These are phyloP conservation scores for Malurus leucopterus DNA, from an alignment of 2,797 vertebrate genomes.

Conservation along the genomic window DNA sequence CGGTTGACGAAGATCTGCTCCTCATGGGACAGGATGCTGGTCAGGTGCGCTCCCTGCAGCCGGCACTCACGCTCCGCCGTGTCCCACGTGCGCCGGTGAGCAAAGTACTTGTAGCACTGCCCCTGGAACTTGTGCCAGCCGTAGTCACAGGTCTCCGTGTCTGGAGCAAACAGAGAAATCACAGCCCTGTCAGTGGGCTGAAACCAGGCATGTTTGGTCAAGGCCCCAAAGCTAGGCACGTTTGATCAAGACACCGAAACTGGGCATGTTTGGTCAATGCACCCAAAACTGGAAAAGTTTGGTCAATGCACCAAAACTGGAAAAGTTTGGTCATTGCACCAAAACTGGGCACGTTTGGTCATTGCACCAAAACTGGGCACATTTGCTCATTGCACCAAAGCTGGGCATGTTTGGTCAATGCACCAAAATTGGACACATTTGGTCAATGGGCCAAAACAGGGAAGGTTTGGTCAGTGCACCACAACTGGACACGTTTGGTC, in stretches of 20 bases:
- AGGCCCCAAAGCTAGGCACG: rapidly evolving
- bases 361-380: not conserved
- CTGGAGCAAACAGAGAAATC: constrained; percentile 62
- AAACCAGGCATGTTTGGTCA: rapidly evolving
- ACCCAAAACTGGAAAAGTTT: not conserved
- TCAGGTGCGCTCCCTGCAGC: constrained; percentile 89
- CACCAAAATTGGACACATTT: not conserved
- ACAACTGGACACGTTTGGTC: rapidly evolving
- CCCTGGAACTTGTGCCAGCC: constrained; percentile 99
- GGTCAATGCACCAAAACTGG: too few species aligned
- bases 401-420: rapidly evolving
- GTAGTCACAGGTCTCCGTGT: constrained; percentile 90
- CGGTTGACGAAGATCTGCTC: constrained; percentile 95
- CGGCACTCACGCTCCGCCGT: constrained; percentile 93
- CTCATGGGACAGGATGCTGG: constrained; percentile 88
- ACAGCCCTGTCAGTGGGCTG: not conserved
- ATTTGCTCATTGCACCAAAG: not conserved
- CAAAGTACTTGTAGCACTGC: constrained; percentile 94
- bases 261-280: rapidly evolving
- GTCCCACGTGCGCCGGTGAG: constrained; percentile 91
- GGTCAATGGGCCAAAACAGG: not conserved
- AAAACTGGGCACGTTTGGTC: not conserved
- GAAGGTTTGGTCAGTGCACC: rapidly evolving
- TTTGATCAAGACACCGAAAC: not conserved
- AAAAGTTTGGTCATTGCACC: not conserved